phyloP scores from a whole-genome alignment of 1,140 invertebrate genomes.

The Drosophila ironensis region DNA sequence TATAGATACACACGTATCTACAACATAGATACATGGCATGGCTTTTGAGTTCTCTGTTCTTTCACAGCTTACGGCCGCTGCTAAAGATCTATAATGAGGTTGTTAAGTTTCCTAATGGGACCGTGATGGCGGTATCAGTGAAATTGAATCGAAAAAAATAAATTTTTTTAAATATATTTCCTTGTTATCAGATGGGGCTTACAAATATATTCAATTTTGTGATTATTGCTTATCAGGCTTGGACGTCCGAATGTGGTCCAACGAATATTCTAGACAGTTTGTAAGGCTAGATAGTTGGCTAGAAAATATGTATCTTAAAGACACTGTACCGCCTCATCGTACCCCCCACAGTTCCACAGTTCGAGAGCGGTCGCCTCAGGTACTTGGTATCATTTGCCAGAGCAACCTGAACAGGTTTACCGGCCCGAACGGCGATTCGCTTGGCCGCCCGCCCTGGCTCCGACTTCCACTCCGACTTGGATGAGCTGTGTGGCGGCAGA shows the following conservation, averaged over 20 bases:
- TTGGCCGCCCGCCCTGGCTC: slow-evolving; percentile 17
- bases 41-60: slow-evolving; percentile 16
- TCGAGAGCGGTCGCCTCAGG: background rate
- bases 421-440: slow-evolving; percentile 32
- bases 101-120: slow-evolving; percentile 9
- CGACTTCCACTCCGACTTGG: too few relatives aligned
- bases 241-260: too few relatives aligned
- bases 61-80: background rate
- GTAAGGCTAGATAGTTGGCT: background rate
- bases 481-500: too few relatives aligned
- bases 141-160: too few relatives aligned
- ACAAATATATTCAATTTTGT: too few relatives aligned
- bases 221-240: too few relatives aligned
- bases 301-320: background rate
- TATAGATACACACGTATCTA: slow-evolving; percentile 40
- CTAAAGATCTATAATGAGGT: slow-evolving; percentile 32
- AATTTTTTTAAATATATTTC: too few relatives aligned
- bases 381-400: slow-evolving; percentile 8
- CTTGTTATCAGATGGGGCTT: too few relatives aligned
- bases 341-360: too few relatives aligned
- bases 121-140: too few relatives aligned
- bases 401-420: slow-evolving; percentile 50
- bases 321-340: background rate
- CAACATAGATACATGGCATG: background rate
- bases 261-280: background rate